Conservation (phyloP, 2,888 invertebrate genomes). For the Stictocephala bisonia region DNA sequence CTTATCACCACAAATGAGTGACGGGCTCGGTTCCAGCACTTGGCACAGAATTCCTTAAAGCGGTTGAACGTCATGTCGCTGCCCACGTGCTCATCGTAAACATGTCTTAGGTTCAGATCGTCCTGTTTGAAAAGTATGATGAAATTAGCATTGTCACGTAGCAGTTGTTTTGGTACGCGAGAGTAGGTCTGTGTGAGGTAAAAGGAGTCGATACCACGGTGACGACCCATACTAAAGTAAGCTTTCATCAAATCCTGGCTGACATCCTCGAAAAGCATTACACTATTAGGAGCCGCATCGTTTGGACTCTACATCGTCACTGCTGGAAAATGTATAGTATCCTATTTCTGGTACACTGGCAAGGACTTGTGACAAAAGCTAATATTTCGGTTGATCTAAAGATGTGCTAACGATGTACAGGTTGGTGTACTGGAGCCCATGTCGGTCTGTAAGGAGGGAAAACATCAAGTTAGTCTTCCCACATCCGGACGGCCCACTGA, state of each 20-base stretch:
- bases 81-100: constrained; percentile 47
- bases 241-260: constrained; percentile 59
- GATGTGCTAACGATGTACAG: constrained; percentile 62
- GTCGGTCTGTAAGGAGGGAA: constrained; percentile 60
- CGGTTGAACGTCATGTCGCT: constrained; percentile 33
- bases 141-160: constrained; percentile 63
- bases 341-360: constrained; percentile 54
- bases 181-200: constrained; percentile 63
- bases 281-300: constrained; percentile 59
- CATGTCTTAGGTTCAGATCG: constrained; percentile 61
- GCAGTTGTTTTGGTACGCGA: constrained; percentile 62
- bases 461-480: constrained; percentile 63
- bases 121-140: constrained; percentile 62
- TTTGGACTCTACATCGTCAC: constrained; percentile 55
- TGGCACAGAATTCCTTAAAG: constrained; percentile 59
- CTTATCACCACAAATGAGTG: constrained; percentile 45
- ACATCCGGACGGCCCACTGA: constrained; percentile 62
- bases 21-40: constrained; percentile 59
- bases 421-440: constrained; percentile 63
- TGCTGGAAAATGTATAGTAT: constrained; percentile 55
- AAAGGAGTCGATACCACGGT: constrained; percentile 61
- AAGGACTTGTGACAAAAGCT: constrained; percentile 56
- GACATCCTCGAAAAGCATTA: constrained; percentile 64
- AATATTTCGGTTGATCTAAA: constrained; percentile 61
- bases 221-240: constrained; percentile 62